Conservation (phyloP, 2,888 invertebrate genomes). For the Mechanitis mazaeus region DNA sequence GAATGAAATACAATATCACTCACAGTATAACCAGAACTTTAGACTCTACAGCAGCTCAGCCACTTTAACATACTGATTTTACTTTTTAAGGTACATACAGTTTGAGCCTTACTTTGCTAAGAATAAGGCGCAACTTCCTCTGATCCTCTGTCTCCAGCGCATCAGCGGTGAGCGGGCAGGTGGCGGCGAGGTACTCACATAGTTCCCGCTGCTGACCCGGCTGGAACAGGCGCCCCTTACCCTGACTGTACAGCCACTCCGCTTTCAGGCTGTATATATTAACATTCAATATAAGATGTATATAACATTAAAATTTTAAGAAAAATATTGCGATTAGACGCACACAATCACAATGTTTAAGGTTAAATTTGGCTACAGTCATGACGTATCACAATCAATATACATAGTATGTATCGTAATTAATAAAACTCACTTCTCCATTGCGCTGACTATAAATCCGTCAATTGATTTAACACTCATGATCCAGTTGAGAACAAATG, state of each 20-base stretch:
- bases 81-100: neutral
- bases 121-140: constrained; percentile 87
- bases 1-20: neutral
- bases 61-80: too few species aligned
- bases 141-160: constrained; percentile 90
- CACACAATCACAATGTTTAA: too few species aligned
- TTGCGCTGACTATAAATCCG: constrained; percentile 91
- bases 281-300: neutral
- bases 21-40: neutral
- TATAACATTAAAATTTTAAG: too few species aligned
- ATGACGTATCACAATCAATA: too few species aligned
- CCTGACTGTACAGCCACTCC: constrained; percentile 97
- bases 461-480: constrained; percentile 91
- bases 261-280: constrained; percentile 85
- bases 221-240: constrained; percentile 91
- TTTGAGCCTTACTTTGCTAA: constrained; percentile 79
- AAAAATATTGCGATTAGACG: too few species aligned
- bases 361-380: too few species aligned
- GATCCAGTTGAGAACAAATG: constrained; percentile 96
- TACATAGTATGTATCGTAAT: too few species aligned
- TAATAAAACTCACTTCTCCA: constrained; percentile 83
- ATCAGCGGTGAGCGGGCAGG: constrained; percentile 90
- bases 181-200: constrained; percentile 87
- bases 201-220: constrained; percentile 89
- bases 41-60: too few species aligned